Conservation (phyloP, 2,888 invertebrate genomes). For the Dicyrtomina minuta region DNA sequence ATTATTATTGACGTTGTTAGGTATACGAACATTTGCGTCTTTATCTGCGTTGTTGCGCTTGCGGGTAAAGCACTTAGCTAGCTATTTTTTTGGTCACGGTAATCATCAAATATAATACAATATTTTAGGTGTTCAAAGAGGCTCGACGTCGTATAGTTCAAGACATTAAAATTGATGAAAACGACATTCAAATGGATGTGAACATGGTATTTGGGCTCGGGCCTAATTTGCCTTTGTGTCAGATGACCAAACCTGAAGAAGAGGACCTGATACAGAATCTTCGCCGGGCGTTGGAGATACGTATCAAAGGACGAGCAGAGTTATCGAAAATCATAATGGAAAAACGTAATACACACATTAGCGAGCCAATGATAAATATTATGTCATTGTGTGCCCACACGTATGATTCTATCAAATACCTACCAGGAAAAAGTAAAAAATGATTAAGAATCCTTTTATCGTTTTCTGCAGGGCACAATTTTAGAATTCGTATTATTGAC, state of each 20-base stretch:
- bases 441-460: too few species aligned
- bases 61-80: too few species aligned
- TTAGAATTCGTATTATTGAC: slow-evolving; percentile 36
- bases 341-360: slow-evolving; percentile 51
- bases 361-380: too few species aligned
- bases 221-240: slow-evolving; percentile 72
- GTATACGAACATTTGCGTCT: too few species aligned
- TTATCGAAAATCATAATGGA: slow-evolving; percentile 38
- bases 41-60: too few species aligned
- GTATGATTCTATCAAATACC: not conserved
- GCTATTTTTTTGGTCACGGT: too few species aligned
- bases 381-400: not conserved
- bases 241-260: slow-evolving; percentile 68
- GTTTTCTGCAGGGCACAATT: slow-evolving; percentile 38
- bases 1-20: too few species aligned
- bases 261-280: slow-evolving; percentile 65
- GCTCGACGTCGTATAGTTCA: slow-evolving; percentile 58
- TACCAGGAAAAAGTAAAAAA: not conserved
- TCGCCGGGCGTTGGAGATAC: slow-evolving; percentile 46
- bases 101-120: not conserved
- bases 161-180: slow-evolving; percentile 56
- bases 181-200: slow-evolving; percentile 58
- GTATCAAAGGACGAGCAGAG: slow-evolving; percentile 43
- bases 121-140: slow-evolving; percentile 57
- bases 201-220: slow-evolving; percentile 63